Conservation (phyloP, 2,113 vertebrate species). For the Dipodomys spectabilis region DNA sequence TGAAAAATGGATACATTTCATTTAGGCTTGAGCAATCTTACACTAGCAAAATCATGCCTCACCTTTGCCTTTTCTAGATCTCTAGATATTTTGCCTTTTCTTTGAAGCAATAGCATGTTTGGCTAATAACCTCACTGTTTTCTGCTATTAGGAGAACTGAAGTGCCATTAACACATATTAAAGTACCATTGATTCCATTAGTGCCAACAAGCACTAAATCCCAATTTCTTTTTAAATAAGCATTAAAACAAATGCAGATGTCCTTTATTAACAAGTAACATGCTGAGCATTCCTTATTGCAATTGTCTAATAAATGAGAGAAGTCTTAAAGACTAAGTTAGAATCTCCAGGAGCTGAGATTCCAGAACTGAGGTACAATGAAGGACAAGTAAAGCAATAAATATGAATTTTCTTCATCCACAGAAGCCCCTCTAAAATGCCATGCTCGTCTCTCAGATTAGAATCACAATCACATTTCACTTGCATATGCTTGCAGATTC, state of each 20-base stretch:
- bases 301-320: constrained; percentile 69
- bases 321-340: constrained; percentile 65
- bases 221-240: constrained; percentile 83
- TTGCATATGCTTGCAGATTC: not conserved
- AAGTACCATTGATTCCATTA: constrained; percentile 82
- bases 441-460: constrained; percentile 35
- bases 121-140: constrained; percentile 73
- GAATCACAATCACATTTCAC: constrained; percentile 50
- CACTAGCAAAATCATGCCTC: not conserved
- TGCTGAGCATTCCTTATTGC: constrained; percentile 74
- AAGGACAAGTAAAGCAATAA: constrained; percentile 34
- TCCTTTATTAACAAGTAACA: constrained; percentile 79
- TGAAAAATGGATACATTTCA: not conserved
- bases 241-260: constrained; percentile 81
- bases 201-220: constrained; percentile 77
- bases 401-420: constrained; percentile 31
- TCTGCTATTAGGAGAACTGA: constrained; percentile 70
- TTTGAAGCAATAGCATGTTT: constrained; percentile 45
- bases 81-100: constrained; percentile 21
- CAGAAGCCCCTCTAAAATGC: not conserved
- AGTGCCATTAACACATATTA: constrained; percentile 82
- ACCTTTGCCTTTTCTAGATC: not conserved
- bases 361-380: not conserved
- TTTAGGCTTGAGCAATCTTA: not conserved
- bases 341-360: constrained; percentile 47